A percentile compares a stretch with the other conserved stretches of the same genome.
These are phyloP conservation scores for Tor tambroides DNA, from an alignment of 2,113 vertebrate species.

Conservation along the genomic window DNA sequence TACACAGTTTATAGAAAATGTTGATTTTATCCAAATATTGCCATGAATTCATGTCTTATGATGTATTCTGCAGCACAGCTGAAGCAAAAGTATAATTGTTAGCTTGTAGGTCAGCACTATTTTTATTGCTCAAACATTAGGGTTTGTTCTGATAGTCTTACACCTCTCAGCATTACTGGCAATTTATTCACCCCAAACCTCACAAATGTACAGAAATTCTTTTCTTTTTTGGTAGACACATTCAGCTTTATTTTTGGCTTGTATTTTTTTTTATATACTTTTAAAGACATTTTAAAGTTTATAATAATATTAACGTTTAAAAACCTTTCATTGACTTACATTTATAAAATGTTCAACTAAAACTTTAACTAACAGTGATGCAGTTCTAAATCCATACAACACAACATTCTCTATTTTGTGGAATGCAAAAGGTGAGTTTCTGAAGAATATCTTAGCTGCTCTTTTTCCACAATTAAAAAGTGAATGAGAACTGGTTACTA, in stretches of 20 bases:
- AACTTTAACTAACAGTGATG: background rate
- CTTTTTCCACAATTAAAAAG: background rate
- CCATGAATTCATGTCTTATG: background rate
- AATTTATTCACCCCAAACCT: too few relatives aligned
- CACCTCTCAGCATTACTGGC: too few relatives aligned
- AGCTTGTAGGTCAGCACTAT: background rate
- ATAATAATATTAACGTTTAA: background rate
- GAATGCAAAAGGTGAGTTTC: background rate
- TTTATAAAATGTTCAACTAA: background rate
- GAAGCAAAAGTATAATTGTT: background rate
- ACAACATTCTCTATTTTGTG: background rate
- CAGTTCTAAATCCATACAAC: background rate
- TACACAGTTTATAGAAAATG: background rate
- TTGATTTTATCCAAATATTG: background rate
- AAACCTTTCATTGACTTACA: background rate
- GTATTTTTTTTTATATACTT: background rate
- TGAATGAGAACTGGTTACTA: background rate
- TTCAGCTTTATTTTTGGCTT: background rate
- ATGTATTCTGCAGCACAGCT: background rate
- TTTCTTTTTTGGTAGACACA: background rate
- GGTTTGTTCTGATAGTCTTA: background rate
- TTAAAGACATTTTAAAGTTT: background rate
- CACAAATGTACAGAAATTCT: background rate
- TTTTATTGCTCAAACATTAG: background rate
- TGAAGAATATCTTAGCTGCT: background rate